These are phyloP conservation scores for Chelmon rostratus DNA, from an alignment of 2,797 vertebrate species.

Conservation along the genomic window DNA sequence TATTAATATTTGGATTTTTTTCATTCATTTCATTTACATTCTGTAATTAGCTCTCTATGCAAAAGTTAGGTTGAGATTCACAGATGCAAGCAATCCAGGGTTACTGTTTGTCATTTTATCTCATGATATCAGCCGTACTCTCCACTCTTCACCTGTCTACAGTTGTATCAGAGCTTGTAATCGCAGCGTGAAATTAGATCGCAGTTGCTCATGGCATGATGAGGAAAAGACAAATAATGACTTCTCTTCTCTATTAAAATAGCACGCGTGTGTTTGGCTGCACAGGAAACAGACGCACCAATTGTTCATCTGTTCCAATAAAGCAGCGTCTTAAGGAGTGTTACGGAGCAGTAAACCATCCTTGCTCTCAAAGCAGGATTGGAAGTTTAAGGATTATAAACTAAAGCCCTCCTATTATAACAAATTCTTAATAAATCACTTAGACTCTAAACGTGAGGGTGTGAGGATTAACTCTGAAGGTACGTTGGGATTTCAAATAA, in stretches of 20 bases:
- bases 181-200: not conserved
- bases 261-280: not conserved
- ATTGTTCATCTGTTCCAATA: not conserved
- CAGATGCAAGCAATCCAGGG: not conserved
- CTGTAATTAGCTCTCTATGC: not conserved
- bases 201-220: not conserved
- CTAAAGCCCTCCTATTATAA: no score
- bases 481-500: slow-evolving; percentile 9
- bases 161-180: not conserved
- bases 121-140: not conserved
- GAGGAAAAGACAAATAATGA: not conserved
- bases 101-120: no score
- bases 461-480: no score
- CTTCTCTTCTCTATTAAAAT: not conserved
- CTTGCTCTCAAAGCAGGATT: no score
- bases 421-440: no score
- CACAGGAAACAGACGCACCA: no score
- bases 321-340: no score
- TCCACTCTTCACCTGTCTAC: not conserved
- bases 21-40: not conserved
- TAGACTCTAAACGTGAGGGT: no score
- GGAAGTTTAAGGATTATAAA: no score
- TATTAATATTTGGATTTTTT: not conserved
- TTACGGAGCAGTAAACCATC: not conserved
- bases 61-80: no score